Base-by-base conservation (phyloP, 2,113 vertebrate genomes). In the Gymnorhina tibicen region DNA sequence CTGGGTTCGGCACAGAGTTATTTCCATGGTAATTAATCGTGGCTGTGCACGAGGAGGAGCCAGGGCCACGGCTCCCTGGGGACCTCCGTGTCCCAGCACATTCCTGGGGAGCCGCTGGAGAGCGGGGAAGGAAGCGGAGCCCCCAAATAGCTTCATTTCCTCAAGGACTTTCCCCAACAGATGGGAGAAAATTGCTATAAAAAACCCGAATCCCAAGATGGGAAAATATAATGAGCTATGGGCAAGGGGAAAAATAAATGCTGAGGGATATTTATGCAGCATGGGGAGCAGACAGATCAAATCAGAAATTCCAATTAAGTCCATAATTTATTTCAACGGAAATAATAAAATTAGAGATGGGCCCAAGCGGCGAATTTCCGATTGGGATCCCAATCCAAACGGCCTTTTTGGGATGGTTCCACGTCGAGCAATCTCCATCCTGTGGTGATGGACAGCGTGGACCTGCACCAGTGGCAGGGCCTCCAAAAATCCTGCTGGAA, bases 1-100 rank as follows among this genome's bases (percentile, higher is more conserved):
- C 62, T 66, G 89, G 77, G 55, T 30, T 93, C 86, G 85, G 95
- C 68, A 30, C 28, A 42, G 92, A 95, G 68, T 95, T 89, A 97
- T 98, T 98, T 98, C 94, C 97, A 97, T 97, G 94, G 97, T 97
- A 98, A 98, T 98, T 97, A 97, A 97, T 69, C 69, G 90, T 73
- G 52, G 50, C 42, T 81, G 69, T 77, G 81, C 64, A 49, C 7
- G 69, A 16, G 32, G 52, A 93, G 85, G 52, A 53, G n/a, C 3
- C 15, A 26, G 75, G 84, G 42, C 13, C 4, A 15, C 63, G 23
- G 73, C 47, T 93, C 93, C 92, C 93, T 3, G 1, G 49, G 89
- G 96, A 95, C 66, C 58, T 67, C 58, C 56, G 22, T 15, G 2
- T 91, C 96, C 95, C 67, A 7, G 59, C 1, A 1, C 17, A 16